These are phyloP conservation scores for Drosophila macrospina DNA, from an alignment of 2,888 invertebrate species.

Conservation along the genomic window DNA sequence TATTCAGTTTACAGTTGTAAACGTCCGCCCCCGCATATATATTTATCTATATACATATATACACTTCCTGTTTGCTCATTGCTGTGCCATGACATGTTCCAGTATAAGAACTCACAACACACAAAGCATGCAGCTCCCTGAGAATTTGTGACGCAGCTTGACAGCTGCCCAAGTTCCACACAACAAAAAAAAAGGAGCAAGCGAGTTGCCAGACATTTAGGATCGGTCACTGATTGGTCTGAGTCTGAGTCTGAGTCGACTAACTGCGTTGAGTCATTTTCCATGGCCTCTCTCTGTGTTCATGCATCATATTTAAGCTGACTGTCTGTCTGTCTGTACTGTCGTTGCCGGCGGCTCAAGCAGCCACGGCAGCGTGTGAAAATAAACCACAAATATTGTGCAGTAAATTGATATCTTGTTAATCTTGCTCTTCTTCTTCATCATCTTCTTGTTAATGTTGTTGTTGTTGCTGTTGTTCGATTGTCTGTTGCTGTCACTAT, in stretches of 20 bases:
- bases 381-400: slow-evolving; percentile 58
- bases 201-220: slow-evolving; percentile 18
- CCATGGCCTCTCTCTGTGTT: slow-evolving; percentile 5
- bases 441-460: slow-evolving; percentile 26
- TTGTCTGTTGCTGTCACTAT: neutral
- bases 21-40: slow-evolving; percentile 23
- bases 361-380: slow-evolving; percentile 62
- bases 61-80: slow-evolving; percentile 66
- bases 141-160: slow-evolving; percentile 41
- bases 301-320: slow-evolving; percentile 61
- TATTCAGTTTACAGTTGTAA: slow-evolving; percentile 39
- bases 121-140: slow-evolving; percentile 12
- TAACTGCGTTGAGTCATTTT: slow-evolving; percentile 38
- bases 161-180: slow-evolving; percentile 4
- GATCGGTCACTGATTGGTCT: slow-evolving; percentile 31
- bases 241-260: neutral
- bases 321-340: no score
- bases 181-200: neutral
- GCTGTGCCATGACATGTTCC: slow-evolving; percentile 52
- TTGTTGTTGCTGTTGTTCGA: slow-evolving; percentile 14
- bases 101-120: slow-evolving; percentile 33
- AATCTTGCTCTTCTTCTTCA: slow-evolving; percentile 28
- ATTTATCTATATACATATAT: neutral
- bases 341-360: slow-evolving; percentile 30
- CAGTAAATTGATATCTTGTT: slow-evolving; percentile 65